Evolutionary conservation across 2,113 vertebrate species (phyloP).

Genomic region (Mobula birostris): DNA sequence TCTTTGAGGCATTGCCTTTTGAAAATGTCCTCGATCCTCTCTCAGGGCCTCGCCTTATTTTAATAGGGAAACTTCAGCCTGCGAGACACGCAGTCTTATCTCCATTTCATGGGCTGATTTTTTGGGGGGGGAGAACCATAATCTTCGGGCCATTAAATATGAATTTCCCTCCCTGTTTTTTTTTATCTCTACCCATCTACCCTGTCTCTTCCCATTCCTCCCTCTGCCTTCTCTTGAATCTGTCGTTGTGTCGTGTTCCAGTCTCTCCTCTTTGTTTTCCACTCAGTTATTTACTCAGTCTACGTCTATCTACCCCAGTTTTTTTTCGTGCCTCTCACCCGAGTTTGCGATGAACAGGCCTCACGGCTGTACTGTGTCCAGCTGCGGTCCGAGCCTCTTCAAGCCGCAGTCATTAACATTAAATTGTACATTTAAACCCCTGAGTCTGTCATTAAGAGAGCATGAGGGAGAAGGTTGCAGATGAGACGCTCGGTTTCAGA

Average conservation of each 20-base stretch:
- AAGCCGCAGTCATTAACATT: not conserved
- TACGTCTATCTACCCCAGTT: not conserved
- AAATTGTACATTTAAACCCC: not conserved
- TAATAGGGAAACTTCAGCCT: not conserved
- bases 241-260: too few relatives aligned
- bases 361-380: not conserved
- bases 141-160: not conserved
- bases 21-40: too few relatives aligned
- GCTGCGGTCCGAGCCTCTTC: not conserved
- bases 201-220: not conserved
- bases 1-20: too few relatives aligned
- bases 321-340: not conserved
- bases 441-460: not conserved
- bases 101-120: conserved; percentile 26
- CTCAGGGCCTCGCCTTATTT: too few relatives aligned
- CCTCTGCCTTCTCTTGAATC: not conserved
- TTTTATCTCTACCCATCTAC: not conserved
- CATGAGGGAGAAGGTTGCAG: not conserved
- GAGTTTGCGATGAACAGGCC: not conserved
- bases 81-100: not conserved
- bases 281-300: not conserved
- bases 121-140: not conserved
- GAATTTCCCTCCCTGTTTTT: not conserved
- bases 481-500: not conserved
- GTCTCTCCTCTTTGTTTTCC: not conserved